Conservation (phyloP, 2,113 vertebrate genomes). For the Calidris pugnax region DNA sequence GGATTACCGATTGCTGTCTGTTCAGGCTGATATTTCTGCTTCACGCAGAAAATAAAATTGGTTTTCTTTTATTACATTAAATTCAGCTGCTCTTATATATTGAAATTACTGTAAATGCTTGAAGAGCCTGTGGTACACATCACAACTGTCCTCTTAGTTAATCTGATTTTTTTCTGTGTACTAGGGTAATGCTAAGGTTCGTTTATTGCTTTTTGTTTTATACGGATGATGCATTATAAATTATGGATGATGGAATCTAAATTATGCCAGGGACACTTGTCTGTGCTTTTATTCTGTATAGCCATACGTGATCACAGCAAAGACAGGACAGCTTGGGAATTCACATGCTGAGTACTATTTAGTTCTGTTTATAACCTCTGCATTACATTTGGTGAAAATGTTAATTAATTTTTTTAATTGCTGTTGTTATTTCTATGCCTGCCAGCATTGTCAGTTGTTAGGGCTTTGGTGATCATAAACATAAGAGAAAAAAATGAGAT, state of each 20-base stretch:
- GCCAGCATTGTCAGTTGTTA: background rate
- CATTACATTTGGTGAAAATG: background rate
- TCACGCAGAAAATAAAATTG: background rate
- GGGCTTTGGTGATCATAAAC: background rate
- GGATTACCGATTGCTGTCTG: background rate
- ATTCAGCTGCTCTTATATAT: background rate
- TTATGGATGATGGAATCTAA: background rate
- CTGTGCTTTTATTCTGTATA: background rate
- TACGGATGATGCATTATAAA: background rate
- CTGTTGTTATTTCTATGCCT: slow-evolving; percentile 4
- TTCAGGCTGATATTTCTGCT: background rate
- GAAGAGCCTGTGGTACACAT: background rate
- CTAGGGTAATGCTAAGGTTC: background rate
- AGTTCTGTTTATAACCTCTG: background rate
- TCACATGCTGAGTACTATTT: background rate
- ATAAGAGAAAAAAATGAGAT: background rate
- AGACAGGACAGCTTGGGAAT: background rate
- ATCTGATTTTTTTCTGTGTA: background rate
- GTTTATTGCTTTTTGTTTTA: background rate
- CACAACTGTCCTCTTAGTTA: background rate
- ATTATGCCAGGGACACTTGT: background rate
- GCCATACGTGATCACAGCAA: background rate
- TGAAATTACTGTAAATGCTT: background rate
- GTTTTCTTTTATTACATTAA: background rate
- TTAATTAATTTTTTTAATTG: slow-evolving; percentile 29